Evolutionary conservation across 64 coral and sea anemone species (phyloP), one percentile per base, ranked within the genome.

Genomic region (Platygyra sinensis): DNA sequence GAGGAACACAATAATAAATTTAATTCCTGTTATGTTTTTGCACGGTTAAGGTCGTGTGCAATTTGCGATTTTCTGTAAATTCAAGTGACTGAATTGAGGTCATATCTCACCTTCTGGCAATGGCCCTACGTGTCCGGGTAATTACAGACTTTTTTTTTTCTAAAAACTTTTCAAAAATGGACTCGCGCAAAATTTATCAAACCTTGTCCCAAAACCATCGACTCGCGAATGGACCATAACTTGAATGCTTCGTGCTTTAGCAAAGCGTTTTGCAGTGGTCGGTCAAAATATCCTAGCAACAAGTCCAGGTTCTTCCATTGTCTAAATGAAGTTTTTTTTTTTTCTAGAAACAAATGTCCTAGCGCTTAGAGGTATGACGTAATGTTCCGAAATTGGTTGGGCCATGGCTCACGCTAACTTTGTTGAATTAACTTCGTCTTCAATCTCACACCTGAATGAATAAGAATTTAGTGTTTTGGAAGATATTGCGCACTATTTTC

Each of bases 281-380:
- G 24, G 38, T 83, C 60, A 16, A 46, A 83, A 83, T 83, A 67
- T 65, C 80, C 42, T 83, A 46, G 80, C 80, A 83, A 83, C 80
- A 83, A 67, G 29, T 22, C 22, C 17, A 0, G 28, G 36, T 29
- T 39, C 60, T 67, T 10, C 15, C 27, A 67, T 83, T 63, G 55
- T 60, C 30, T 33, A 14, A 18, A 62, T 36, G 59, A 62, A 4
- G 28, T 31, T 32, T 60, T 76, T 38, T 60, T 76, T 38, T 33
- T 9, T 76, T 36, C 20, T 36, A 49, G 12, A 19, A 39, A 20
- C 18, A 20, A 8, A 13, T 54, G 1, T 54, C 52, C 25, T 22
- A n/a, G 7, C 3, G n/a, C 0, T 67, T 10, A 24, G 20, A 24
- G 64, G 0, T 22, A 67, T 67, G 64, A 9, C n/a, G 64, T n/a